Evolutionary conservation across 2,888 invertebrate species (phyloP), one percentile per base, ranked within the genome.

Genomic region (Andrena bicolor): DNA sequence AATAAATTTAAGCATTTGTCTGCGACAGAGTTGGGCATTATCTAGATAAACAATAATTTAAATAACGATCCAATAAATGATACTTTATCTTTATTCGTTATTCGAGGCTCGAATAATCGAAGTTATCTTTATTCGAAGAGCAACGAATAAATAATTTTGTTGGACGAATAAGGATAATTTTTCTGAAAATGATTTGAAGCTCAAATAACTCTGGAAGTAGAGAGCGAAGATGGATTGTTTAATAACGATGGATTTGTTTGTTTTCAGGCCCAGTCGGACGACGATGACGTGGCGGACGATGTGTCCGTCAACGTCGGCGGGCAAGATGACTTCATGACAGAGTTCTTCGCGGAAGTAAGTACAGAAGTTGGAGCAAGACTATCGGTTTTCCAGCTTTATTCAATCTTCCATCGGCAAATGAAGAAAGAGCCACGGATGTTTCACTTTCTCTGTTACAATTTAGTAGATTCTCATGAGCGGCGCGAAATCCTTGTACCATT

Each of bases 301-400:
- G 98, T 98, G 95, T 97, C 98, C 94, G 98, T 99, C 95, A 98
- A 97, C 94, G 98, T 99, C 93, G 99, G 99, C 94, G 97, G 97
- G 90, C 96, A 96, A 90, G 97, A 97, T 94, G 98, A 98, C 93
- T 99, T 98, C 95, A 99, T 99, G 99, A 99, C 99, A 94, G 99
- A 99, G 94, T 99, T 99, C 96, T 99, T 99, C 95, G 98, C 98
- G 95, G 99, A 99, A 97, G 98, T 98, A 94, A 95, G 95, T 94
- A 51, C 16, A 41, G n/a, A 30, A 41, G 41, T 41, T 4, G 4
- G 0, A 16, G 41, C 41, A 16, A 41, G 41, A 1, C 41, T 41
- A 41, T 41, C 13, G 13, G 1, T 13, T 41, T 41, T 5, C 41
- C 41, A 41, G 41, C 41, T 41, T 41, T 13, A 13, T 41, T 41